Evolutionary conservation across 2,888 invertebrate species (phyloP), one percentile per base, ranked within the genome.

Genomic region (Choreutis nemorana): DNA sequence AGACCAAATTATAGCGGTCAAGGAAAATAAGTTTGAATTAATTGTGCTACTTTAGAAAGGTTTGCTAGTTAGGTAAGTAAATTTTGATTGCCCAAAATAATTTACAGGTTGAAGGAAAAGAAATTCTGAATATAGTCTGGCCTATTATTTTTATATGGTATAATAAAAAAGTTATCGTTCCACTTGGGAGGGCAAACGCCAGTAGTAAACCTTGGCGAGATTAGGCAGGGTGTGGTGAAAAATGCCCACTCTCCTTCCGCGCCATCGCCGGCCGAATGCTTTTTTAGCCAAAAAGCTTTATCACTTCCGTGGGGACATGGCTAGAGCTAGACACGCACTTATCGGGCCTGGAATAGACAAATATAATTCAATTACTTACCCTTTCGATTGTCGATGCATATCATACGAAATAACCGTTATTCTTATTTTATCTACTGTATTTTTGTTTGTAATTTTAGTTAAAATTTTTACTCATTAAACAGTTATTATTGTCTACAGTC

Each of bases 281-380:
- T 77, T 77, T 77, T 77, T 75, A 66, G 65, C 62, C 73, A 71
- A 75, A 73, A 73, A 73, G 65, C 68, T 77, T 78, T 78, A 77
- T 77, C 71, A 73, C 75, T 77, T 78, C 75, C 77, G 70, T 66
- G 62, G 71, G 73, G 67, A 56, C 53, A 51, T 50, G 61, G 60
- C 55, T 53, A 41, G 52, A 55, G 50, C 52, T 28, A 53, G 31
- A 26, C 48, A 20, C 8, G 20, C 61, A 56, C 35, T 3, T 44
- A 29, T 5, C 33, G 9, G 15, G 11, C 23, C 56, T 61, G 27
- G 65, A 65, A 46, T 34, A 3, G 53, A 16, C 25, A 8, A 11
- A 8, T 20, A 14, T 25, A 14, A 2, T 20, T 21, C 11, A 24
- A n/a, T 4, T 4, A 1, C 1, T n/a, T 21, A 9, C n/a, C 3